Base-by-base conservation (phyloP, 2,797 vertebrate species). In the Zalophus californianus region DNA sequence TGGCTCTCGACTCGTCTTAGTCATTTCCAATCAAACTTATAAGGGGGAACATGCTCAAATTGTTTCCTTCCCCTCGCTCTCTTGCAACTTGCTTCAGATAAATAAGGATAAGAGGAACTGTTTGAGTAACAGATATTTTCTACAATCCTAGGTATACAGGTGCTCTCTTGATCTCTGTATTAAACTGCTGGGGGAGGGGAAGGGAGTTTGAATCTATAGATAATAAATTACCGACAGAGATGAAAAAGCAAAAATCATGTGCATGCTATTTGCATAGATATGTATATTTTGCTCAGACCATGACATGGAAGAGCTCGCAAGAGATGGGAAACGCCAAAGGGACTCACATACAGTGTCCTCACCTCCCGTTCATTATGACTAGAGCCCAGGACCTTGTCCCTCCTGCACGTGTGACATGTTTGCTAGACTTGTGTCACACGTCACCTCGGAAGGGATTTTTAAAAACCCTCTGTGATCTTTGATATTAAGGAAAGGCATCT, bases 401-500 rank as follows among this genome's bases (percentile, higher is more conserved):
- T 38, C 23, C 38, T 82, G 32, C 10, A 23, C 10, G 1, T 41
- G 35, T 27, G 91, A 86, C 23, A 13, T 89, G 66, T 92, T 89
- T 77, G 90, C 83, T n/a, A 94, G 91, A 83, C 77, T 97, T 98
- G 97, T 96, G 95, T 98, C 98, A 96, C 98, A 96, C 38, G 87
- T 90, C 77, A 83, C 7, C 0, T 75, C 32, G 7, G 60, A 89
- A 94, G 93, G 78, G 85, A 23, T 88, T 91, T 91, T 60, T 78
- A 1, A 54, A 62, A 98, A 50, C 35, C 70, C 97, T 93, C 97
- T 97, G 84, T 98, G 98, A 97, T 98, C 98, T 98, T 98, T 97
- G 96, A 96, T 97, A 90, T 96, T 98, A 97, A 93, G 98, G 98
- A 96, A 97, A 98, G 96, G 97, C 96, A 96, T 97, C 98, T 98